These are phyloP conservation scores for Lethrus apterus DNA, from an alignment of 1,140 invertebrate species.

Conservation along the genomic window DNA sequence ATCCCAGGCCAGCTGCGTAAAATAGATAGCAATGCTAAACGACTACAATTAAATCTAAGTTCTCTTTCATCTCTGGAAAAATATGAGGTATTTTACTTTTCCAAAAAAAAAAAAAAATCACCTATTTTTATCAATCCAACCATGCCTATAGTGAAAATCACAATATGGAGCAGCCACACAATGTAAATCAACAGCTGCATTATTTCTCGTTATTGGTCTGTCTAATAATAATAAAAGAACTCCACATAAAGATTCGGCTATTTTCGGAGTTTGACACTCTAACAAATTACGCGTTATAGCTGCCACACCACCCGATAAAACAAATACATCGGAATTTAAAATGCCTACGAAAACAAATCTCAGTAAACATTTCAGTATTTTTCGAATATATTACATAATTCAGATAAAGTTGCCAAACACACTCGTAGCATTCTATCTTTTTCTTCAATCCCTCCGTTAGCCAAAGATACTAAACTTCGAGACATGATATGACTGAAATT, in stretches of 20 bases:
- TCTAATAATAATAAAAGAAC: constrained; percentile 83
- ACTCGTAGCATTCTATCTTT: constrained; percentile 72
- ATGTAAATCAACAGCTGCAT: constrained; percentile 68
- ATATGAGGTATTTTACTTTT: constrained; percentile 16
- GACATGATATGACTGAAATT: constrained; percentile 58
- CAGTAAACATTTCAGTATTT: too few relatives aligned
- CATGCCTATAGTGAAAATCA: constrained; percentile 72
- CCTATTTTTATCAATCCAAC: constrained; percentile 38
- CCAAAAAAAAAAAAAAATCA: constrained; percentile 12
- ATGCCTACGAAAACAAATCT: constrained; percentile 62
- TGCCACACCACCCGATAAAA: constrained; percentile 74
- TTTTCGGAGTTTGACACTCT: constrained; percentile 68
- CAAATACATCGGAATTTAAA: constrained; percentile 71
- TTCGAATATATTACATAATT: constrained; percentile 63
- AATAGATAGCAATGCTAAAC: constrained; percentile 74
- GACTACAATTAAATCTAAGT: constrained; percentile 72
- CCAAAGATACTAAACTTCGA: constrained; percentile 72
- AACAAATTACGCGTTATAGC: constrained; percentile 74
- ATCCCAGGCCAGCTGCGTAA: constrained; percentile 86
- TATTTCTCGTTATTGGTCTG: constrained; percentile 68
- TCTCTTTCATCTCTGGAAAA: constrained; percentile 69
- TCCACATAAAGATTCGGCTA: constrained; percentile 78
- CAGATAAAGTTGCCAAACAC: constrained; percentile 77
- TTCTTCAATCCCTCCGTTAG: constrained; percentile 69
- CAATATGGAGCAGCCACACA: constrained; percentile 85